These are phyloP conservation scores for silkworm (Bombyx mori) DNA, from an alignment of 1,140 invertebrate species.

Conservation along the genomic window DNA sequence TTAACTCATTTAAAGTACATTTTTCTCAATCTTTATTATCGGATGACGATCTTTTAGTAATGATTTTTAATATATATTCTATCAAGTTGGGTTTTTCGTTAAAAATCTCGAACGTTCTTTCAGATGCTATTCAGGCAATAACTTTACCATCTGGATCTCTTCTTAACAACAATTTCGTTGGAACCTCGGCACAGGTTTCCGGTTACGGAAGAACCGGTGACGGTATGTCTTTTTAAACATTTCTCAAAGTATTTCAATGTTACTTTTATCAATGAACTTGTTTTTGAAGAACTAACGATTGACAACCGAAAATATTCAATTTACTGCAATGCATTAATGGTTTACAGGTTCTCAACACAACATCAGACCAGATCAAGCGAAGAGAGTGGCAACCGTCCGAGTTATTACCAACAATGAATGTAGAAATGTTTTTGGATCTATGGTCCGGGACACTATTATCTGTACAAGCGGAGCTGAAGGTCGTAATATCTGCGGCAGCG, in stretches of 20 bases:
- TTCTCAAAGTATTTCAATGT: neutral
- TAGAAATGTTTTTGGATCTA: neutral
- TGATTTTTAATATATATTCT: neutral
- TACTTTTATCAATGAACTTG: no score
- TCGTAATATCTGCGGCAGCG: slow-evolving; percentile 33
- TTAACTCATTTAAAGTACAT: neutral
- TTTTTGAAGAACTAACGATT: no score
- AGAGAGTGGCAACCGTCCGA: neutral
- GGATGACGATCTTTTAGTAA: neutral
- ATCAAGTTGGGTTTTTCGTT: neutral
- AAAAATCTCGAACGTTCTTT: neutral
- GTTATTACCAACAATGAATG: neutral
- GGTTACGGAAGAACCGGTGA: slow-evolving; percentile 29
- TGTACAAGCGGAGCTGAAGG: neutral
- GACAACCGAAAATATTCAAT: neutral
- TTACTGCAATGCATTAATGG: neutral
- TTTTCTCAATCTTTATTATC: neutral
- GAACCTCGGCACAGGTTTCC: slow-evolving; percentile 21
- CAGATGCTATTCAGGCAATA: slow-evolving; percentile 33
- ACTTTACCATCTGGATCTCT: slow-evolving; percentile 22
- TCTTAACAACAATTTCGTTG: slow-evolving; percentile 18
- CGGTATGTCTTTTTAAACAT: slow-evolving; percentile 9
- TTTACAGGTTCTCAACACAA: neutral
- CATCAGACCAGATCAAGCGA: neutral
- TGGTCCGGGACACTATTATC: neutral